Percentiles rank a stretch among this genome's conserved stretches.
phyloP scores from a whole-genome alignment of 2,888 invertebrate species.

The Priocnemis perturbator region DNA sequence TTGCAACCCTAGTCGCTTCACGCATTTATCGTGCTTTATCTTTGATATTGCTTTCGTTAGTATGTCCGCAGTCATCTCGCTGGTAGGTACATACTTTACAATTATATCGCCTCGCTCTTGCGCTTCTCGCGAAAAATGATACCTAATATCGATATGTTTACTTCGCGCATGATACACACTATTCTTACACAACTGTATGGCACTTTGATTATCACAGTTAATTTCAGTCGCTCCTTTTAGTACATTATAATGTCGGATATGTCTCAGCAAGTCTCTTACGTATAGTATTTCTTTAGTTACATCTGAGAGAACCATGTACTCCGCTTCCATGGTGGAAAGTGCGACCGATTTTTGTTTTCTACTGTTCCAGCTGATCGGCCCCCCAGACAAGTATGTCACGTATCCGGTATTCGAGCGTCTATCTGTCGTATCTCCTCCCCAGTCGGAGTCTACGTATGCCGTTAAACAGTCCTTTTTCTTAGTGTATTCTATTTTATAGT shows the following conservation, averaged over 20 bases:
- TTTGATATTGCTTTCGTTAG: too few species aligned
- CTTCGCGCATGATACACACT: constrained; percentile 23
- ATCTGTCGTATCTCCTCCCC: constrained; percentile 9
- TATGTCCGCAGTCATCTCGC: too few species aligned
- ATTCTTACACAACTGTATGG: too few species aligned
- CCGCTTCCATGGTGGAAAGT: constrained; percentile 25
- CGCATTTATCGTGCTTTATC: too few species aligned
- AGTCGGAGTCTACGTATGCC: constrained; percentile 24
- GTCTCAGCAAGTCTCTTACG: not conserved
- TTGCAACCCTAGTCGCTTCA: too few species aligned
- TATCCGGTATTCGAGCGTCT: constrained; percentile 18
- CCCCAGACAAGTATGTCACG: constrained; percentile 4
- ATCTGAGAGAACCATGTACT: constrained; percentile 26
- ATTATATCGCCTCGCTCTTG: constrained; percentile 9
- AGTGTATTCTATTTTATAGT: constrained; percentile 12
- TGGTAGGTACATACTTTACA: too few species aligned
- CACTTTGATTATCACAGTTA: not conserved
- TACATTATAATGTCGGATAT: not conserved
- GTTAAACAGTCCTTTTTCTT: not conserved
- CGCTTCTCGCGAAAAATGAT: constrained; percentile 28
- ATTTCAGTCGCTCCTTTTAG: not conserved
- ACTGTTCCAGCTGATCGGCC: constrained; percentile 18
- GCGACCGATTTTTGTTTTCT: constrained; percentile 24
- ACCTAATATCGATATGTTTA: constrained; percentile 32
- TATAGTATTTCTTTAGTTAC: constrained; percentile 8